A percentile compares a stretch with the other conserved stretches of the same genome.
These are phyloP conservation scores for Brenthis hecate DNA, from an alignment of 2,888 invertebrate genomes.

Conservation along the genomic window DNA sequence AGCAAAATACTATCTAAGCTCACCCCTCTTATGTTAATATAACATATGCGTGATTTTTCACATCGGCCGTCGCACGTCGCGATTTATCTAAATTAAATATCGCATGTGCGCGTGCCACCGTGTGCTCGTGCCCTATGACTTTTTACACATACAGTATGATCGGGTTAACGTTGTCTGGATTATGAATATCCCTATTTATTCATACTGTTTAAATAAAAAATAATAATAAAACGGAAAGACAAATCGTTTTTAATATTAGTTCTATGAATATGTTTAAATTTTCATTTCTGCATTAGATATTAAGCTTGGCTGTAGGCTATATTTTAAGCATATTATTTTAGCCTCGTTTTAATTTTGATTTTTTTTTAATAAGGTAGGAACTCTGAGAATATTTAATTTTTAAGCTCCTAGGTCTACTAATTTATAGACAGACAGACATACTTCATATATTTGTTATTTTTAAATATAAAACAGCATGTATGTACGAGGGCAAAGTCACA, in stretches of 20 bases:
- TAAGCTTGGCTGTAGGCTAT: too few relatives aligned
- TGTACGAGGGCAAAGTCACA: slow-evolving; percentile 52
- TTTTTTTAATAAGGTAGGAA: too few relatives aligned
- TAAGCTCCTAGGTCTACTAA: too few relatives aligned
- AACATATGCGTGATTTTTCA: slow-evolving; percentile 80
- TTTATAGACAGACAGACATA: too few relatives aligned
- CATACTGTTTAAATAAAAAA: too few relatives aligned
- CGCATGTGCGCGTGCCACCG: slow-evolving; percentile 69
- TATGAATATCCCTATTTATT: slow-evolving; percentile 26
- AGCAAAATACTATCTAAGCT: slow-evolving; percentile 44
- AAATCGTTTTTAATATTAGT: too few relatives aligned
- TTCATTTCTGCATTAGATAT: too few relatives aligned
- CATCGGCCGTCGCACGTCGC: slow-evolving; percentile 70
- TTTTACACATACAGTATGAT: slow-evolving; percentile 53
- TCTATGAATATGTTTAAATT: too few relatives aligned
- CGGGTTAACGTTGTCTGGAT: slow-evolving; percentile 31
- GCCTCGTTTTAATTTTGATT: neutral
- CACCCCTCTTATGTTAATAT: slow-evolving; percentile 57
- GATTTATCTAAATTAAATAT: slow-evolving; percentile 83
- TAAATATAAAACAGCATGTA: slow-evolving; percentile 16
- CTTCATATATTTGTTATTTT: neutral
- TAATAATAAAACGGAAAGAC: too few relatives aligned
- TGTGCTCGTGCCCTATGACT: slow-evolving; percentile 60
- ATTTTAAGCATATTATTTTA: too few relatives aligned
- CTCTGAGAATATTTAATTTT: too few relatives aligned